Percentiles rank a stretch among this genome's conserved stretches.
These are phyloP conservation scores for Ctena decussata DNA, from an alignment of 2,888 invertebrate genomes.

Conservation along the genomic window DNA sequence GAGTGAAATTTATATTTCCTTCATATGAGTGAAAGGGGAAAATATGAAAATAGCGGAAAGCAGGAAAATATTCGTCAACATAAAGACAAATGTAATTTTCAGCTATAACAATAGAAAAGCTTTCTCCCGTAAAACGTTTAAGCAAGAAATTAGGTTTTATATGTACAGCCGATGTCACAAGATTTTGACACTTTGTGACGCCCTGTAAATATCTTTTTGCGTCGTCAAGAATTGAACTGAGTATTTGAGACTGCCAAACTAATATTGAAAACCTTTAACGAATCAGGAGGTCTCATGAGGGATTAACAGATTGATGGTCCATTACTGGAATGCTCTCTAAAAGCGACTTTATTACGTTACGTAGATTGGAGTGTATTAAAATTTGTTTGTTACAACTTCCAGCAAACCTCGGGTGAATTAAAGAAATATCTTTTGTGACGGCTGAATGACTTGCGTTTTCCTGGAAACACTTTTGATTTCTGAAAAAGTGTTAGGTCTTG, in stretches of 20 bases:
- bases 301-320: constrained; percentile 9
- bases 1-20: too few relatives aligned
- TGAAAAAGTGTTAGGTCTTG: too few relatives aligned
- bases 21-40: too few relatives aligned
- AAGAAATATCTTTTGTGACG: background rate
- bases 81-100: too few relatives aligned
- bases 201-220: background rate
- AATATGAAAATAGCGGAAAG: too few relatives aligned
- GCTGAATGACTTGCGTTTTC: background rate
- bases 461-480: background rate
- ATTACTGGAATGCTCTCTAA: constrained; percentile 2
- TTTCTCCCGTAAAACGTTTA: too few relatives aligned
- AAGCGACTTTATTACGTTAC: constrained; percentile 9
- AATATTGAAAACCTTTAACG: constrained; percentile 12
- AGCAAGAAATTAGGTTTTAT: too few relatives aligned
- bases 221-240: background rate
- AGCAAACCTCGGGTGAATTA: background rate
- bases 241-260: constrained; percentile 7
- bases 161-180: too few relatives aligned
- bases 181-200: too few relatives aligned
- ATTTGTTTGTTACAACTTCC: background rate
- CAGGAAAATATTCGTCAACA: too few relatives aligned
- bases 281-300: background rate
- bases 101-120: too few relatives aligned
- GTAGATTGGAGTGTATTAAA: constrained; percentile 14